Evolutionary conservation across 2,888 invertebrate genomes (phyloP).

Genomic region (Exocentrus adspersus): DNA sequence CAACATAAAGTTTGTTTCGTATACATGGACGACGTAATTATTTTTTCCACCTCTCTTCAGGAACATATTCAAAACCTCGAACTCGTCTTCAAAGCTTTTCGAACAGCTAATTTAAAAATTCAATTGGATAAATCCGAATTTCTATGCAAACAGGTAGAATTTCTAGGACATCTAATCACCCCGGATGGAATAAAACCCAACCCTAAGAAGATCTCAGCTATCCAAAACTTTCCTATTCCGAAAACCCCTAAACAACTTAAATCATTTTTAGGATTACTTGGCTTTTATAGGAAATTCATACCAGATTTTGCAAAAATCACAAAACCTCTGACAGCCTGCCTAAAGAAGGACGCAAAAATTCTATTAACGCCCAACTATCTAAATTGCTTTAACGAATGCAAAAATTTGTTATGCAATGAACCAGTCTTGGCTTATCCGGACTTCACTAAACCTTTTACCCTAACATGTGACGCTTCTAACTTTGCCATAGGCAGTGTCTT

Average conservation of each 20-base stretch:
- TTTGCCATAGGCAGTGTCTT: slow-evolving; percentile 42
- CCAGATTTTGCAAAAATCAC: slow-evolving; percentile 25
- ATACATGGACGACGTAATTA: slow-evolving; percentile 37
- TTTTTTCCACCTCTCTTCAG: slow-evolving; percentile 31
- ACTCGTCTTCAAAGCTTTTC: slow-evolving; percentile 29
- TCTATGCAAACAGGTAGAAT: slow-evolving; percentile 24
- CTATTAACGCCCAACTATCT: slow-evolving; percentile 10
- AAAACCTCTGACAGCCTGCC: slow-evolving; percentile 32
- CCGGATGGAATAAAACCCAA: slow-evolving; percentile 23
- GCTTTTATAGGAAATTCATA: slow-evolving; percentile 34
- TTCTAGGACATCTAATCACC: slow-evolving; percentile 27
- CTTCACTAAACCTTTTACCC: slow-evolving; percentile 38
- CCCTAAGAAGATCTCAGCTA: slow-evolving; percentile 12
- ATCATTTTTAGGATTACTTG: slow-evolving; percentile 15
- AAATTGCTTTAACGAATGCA: slow-evolving; percentile 26
- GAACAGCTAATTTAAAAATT: slow-evolving; percentile 32
- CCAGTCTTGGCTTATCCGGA: slow-evolving; percentile 41
- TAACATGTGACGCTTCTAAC: slow-evolving; percentile 46
- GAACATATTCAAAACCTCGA: slow-evolving; percentile 30
- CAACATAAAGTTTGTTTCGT: slow-evolving; percentile 31
- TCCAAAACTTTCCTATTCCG: slow-evolving; percentile 20
- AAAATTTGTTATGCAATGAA: slow-evolving; percentile 23
- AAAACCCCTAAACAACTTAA: slow-evolving; percentile 26
- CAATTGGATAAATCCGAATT: slow-evolving; percentile 34
- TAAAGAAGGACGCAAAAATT: slow-evolving; percentile 30